Base-by-base conservation (phyloP, 2,113 vertebrate species). In the Todiramphus saurophagus region DNA sequence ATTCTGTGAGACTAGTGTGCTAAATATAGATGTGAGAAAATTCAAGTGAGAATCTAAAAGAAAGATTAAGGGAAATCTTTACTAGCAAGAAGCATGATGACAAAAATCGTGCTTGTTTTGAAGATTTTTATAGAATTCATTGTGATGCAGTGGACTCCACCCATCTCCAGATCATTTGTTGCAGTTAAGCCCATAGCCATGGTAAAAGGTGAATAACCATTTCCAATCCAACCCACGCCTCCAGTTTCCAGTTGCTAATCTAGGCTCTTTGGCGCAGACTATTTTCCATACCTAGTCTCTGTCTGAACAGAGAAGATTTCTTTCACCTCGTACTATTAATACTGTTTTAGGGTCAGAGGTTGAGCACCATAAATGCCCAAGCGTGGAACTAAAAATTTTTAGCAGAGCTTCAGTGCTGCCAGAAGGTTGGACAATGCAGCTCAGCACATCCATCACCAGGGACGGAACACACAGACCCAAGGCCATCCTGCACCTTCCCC, bases 231-330 rank as follows among this genome's bases (percentile, higher is more conserved):
- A 68, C 25, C 33, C 41, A 70, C 7, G 2, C 55, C 82, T 92
- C 79, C 63, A 17, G 25, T 63, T 95, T 93, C 82, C 85, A 88
- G 78, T 15, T 74, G 84, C 50, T 93, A 94, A 92, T 59, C 80
- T 72, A 43, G 68, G 51, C 16, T 70, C 30, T 81, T 74, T 89
- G 76, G 85, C 76, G 93, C 64, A 60, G 33, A 60, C 39, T 60
- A 48, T 41, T 94, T 93, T 84, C 88, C 43, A 4, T 8, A 39
- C 41, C n/a, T 39, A 55, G 37, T 43, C 33, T 77, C 73, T 55
- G 28, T 33, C 78, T 25, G 10, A 83, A 70, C 13, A 78, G 37
- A 48, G 58, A 28, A 17, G 21, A 67, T 46, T 77, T 83, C 79
- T 50, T 83, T 60, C 76, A 90, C 51, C 51, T 78, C 24, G 11